A percentile compares a stretch with the other conserved stretches of the same genome.
Conservation (phyloP, 2,888 invertebrate genomes). For the Dryocosmus kuriphilus region DNA sequence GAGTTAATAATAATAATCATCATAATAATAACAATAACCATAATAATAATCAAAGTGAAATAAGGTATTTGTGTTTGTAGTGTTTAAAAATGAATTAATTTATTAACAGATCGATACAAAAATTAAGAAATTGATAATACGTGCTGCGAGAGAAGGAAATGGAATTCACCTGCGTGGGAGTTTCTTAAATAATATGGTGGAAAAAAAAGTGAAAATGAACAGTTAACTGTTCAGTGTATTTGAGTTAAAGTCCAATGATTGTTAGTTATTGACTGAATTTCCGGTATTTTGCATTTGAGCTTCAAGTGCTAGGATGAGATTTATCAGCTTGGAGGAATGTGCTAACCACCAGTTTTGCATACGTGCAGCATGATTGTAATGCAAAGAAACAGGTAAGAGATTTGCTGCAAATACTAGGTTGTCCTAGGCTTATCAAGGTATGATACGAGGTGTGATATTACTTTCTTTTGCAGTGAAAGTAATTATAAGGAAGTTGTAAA, state of each 20-base stretch:
- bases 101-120: not conserved
- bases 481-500: conserved; percentile 18
- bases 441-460: conserved; percentile 13
- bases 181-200: not conserved
- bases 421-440: conserved; percentile 12
- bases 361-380: conserved; percentile 27
- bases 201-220: conserved; percentile 24
- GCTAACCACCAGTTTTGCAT: conserved; percentile 38
- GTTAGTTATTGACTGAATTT: conserved; percentile 29
- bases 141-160: not conserved
- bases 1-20: not conserved
- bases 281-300: not conserved
- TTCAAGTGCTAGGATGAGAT: conserved; percentile 22
- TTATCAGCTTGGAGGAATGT: conserved; percentile 35
- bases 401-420: not conserved
- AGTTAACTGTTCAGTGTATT: not conserved
- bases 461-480: conserved; percentile 8
- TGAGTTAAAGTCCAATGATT: not conserved
- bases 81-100: not conserved
- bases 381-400: conserved; percentile 33
- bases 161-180: not conserved
- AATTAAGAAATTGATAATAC: not conserved
- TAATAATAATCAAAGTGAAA: too few species aligned
- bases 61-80: not conserved
- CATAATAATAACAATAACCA: not conserved